Conservation (phyloP, 2,888 invertebrate genomes). For the Glaucopsyche alexis region DNA sequence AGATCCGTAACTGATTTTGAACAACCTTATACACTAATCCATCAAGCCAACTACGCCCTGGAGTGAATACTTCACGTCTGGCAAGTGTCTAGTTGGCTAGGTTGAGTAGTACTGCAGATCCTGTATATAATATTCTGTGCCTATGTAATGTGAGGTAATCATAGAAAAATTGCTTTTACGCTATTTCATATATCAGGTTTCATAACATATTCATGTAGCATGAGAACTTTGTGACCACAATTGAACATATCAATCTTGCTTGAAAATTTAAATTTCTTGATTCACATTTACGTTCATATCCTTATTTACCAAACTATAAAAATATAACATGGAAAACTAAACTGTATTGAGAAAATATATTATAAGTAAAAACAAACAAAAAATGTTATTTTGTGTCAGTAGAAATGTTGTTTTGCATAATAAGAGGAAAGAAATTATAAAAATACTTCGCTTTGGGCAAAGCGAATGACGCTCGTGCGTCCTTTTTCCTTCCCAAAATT, state of each 20-base stretch:
- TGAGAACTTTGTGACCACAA: not conserved
- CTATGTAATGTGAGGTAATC: not conserved
- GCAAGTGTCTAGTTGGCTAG: too few relatives aligned
- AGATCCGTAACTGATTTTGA: too few relatives aligned
- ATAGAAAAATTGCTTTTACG: not conserved
- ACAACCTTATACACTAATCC: too few relatives aligned
- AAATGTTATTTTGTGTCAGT: not conserved
- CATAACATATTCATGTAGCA: not conserved
- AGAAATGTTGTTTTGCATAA: not conserved
- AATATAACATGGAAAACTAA: not conserved
- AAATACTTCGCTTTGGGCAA: not conserved
- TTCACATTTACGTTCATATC: not conserved
- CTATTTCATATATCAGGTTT: not conserved
- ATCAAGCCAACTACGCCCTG: too few relatives aligned
- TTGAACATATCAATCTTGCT: not conserved
- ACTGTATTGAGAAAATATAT: slow-evolving; percentile 15
- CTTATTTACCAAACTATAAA: not conserved
- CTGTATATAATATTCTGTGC: too few relatives aligned
- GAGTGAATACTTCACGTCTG: too few relatives aligned
- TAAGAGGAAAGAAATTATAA: not conserved
- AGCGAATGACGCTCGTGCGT: not conserved
- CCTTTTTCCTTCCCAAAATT: too few relatives aligned
- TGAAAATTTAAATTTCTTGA: too few relatives aligned
- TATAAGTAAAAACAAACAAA: not conserved
- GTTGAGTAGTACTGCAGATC: too few relatives aligned